Evolutionary conservation across 2,888 invertebrate species (phyloP), one percentile per base, ranked within the genome.

Genomic region (Drosophila borborema): DNA sequence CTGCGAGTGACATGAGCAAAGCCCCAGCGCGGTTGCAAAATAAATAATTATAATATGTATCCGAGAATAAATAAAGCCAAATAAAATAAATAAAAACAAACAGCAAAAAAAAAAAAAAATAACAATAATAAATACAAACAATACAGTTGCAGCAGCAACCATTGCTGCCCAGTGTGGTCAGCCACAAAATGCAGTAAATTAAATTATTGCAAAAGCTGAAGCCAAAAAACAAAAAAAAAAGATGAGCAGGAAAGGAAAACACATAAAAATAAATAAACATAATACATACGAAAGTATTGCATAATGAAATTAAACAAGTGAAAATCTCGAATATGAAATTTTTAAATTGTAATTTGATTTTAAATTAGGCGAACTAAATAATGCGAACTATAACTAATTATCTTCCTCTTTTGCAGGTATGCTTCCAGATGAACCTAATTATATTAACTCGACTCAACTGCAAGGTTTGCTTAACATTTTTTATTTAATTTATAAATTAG

Each of bases 151-250:
- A 76, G 60, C 49, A 62, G 62, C 23, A 62, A 38, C 23, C 40
- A n/a, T 23, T 20, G 10, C 43, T 71, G 69, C 60, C n/a, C 64
- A 16, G 18, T 85, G 84, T 41, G 90, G 88, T 80, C 68, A 67
- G 59, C 84, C 84, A 53, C 84, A 87, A 82, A 69, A 70, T 74
- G 85, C 71, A 71, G 65, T 74, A 80, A 82, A 89, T 85, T 80
- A 64, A 89, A 85, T 84, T 77, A 84, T 72, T 81, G 64, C 64
- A 28, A 48, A 48, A 28, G 28, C 48, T 4, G 61, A 63, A 38
- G 55, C 31, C 53, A 67, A 74, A 63, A 74, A 49, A 58, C 63
- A 12, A 6, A 16, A 16, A 14, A 14, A 14, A 14, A 38, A 38
- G 4, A 23, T 4, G 23, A 23, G 4, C 28, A 14, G 1, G 1